A percentile compares a stretch with the other conserved stretches of the same genome.
Conservation (phyloP, 2,797 vertebrate genomes). For the Lophotriccus pileatus region DNA sequence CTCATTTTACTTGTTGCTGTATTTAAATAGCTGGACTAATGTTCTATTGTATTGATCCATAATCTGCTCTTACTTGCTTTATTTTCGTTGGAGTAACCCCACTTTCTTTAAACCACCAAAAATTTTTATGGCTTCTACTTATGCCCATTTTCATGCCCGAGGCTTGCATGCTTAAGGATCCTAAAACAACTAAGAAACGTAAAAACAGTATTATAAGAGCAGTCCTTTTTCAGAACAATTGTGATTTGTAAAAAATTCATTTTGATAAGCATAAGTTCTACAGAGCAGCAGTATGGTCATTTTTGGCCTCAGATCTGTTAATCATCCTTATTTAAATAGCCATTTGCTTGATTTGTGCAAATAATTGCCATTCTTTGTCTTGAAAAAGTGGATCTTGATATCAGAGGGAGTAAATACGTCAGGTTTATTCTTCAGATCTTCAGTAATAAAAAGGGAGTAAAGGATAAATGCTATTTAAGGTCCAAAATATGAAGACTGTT, state of each 20-base stretch:
- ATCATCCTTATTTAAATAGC: not conserved
- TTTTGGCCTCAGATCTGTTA: not conserved
- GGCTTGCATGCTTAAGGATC: constrained; percentile 99
- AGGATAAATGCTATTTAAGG: not conserved
- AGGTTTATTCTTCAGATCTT: not conserved
- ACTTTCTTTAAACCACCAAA: not conserved
- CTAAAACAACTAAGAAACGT: constrained; percentile 87
- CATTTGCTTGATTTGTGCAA: not conserved
- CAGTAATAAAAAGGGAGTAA: not conserved
- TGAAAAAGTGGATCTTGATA: not conserved
- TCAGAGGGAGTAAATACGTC: not conserved
- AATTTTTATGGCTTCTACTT: not conserved
- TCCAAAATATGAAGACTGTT: not conserved
- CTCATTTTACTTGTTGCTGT: not conserved
- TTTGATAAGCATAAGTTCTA: not conserved
- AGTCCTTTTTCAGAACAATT: not conserved
- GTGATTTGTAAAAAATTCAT: not conserved
- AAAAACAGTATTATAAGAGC: not conserved
- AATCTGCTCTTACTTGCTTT: not conserved
- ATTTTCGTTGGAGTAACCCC: not conserved
- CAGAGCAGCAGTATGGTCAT: not conserved
- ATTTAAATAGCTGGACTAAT: not conserved
- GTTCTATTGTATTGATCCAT: not conserved
- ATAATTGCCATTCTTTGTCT: not conserved
- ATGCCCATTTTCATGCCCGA: constrained; percentile 69